Evolutionary conservation across 2,888 invertebrate species (phyloP).

Genomic region (Drosophila histrio): DNA sequence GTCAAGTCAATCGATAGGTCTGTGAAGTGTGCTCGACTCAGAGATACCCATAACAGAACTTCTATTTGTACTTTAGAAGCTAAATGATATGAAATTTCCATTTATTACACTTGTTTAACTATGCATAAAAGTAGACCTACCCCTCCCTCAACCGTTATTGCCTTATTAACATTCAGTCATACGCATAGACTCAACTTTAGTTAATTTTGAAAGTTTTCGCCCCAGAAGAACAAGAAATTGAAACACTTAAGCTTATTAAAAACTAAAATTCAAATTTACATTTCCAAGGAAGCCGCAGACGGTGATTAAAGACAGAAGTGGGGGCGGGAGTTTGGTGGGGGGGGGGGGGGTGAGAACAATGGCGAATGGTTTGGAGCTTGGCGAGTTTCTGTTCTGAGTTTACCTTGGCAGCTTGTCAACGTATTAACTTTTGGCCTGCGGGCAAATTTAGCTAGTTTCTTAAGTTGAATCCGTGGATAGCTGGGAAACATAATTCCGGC

Average conservation of each 20-base stretch:
- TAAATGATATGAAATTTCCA: slow-evolving; percentile 19
- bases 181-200: slow-evolving; percentile 19
- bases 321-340: too few species aligned
- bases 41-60: background rate
- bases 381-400: background rate
- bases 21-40: background rate
- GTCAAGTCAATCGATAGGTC: background rate
- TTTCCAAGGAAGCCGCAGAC: slow-evolving; percentile 30
- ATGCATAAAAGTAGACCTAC: slow-evolving; percentile 17
- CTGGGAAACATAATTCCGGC: slow-evolving; percentile 42
- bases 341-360: too few species aligned
- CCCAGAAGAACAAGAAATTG: slow-evolving; percentile 18
- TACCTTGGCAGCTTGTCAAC: slow-evolving; percentile 59
- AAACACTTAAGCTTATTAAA: slow-evolving; percentile 59
- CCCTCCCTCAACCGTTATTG: background rate
- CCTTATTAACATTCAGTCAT: slow-evolving; percentile 1
- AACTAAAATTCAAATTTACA: slow-evolving; percentile 56
- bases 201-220: slow-evolving; percentile 46
- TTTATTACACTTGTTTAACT: slow-evolving; percentile 31
- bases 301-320: slow-evolving; percentile 24
- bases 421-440: slow-evolving; percentile 45
- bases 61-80: too few species aligned
- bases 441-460: slow-evolving; percentile 35
- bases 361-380: too few species aligned
- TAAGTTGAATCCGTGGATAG: slow-evolving; percentile 14